Percentiles rank a stretch among this genome's conserved stretches.
phyloP scores from a whole-genome alignment of 92 coral and sea anemone genomes.

The Epizoanthus illoricatus region DNA sequence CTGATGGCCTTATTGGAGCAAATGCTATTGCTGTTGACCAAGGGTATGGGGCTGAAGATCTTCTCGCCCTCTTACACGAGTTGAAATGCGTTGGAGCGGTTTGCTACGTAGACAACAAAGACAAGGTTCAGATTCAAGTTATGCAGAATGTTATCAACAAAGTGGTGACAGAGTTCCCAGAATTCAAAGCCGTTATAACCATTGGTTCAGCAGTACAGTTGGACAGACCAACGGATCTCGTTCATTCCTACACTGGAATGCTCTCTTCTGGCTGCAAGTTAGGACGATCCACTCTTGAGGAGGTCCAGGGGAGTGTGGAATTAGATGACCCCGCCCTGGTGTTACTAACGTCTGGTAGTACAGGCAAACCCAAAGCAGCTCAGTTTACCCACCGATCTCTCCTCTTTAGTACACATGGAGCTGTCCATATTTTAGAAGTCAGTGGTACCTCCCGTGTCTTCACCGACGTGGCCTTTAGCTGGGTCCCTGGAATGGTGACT shows the following conservation, averaged over 20 bases:
- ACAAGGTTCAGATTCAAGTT: not conserved
- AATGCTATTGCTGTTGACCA: conserved; percentile 15
- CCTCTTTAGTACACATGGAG: not conserved
- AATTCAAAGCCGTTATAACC: no score
- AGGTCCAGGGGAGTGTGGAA: no score
- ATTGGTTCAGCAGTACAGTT: not conserved
- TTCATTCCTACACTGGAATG: no score
- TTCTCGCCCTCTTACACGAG: not conserved
- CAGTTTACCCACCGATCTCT: conserved; percentile 18
- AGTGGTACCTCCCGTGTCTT: conserved; percentile 6
- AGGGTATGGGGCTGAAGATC: not conserved
- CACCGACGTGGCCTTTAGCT: not conserved
- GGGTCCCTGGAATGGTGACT: conserved; percentile 19
- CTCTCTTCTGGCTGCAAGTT: not conserved
- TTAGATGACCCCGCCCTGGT: no score
- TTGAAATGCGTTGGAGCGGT: not conserved
- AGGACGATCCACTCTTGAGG: not conserved
- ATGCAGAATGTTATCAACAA: not conserved
- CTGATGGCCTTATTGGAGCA: not conserved
- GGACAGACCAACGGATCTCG: not conserved
- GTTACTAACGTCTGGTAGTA: not conserved
- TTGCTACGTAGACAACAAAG: not conserved
- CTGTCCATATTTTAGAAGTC: not conserved
- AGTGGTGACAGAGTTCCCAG: no score
- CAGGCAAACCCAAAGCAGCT: conserved; percentile 2